Percentiles rank a stretch among this genome's conserved stretches.
Conservation (phyloP, 1,140 invertebrate species). For the Copidosoma floridanum region DNA sequence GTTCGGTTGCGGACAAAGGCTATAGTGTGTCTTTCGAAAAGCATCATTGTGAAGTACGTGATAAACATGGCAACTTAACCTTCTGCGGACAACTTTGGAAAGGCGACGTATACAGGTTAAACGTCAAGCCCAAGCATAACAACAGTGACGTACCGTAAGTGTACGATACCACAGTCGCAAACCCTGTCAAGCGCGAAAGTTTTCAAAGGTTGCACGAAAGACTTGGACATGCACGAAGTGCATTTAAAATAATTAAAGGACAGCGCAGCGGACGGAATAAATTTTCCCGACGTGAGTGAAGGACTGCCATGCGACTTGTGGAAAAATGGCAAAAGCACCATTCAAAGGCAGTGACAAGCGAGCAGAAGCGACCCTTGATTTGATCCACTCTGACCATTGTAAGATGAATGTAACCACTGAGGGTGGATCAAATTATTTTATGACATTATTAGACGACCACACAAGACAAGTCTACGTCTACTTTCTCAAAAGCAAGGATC, state of each 20-base stretch:
- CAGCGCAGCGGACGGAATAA: neutral
- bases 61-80: neutral
- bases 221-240: too few relatives aligned
- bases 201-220: too few relatives aligned
- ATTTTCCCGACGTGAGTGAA: too few relatives aligned
- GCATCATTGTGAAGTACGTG: neutral
- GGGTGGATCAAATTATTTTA: too few relatives aligned
- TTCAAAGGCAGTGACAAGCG: constrained; percentile 18
- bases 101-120: too few relatives aligned
- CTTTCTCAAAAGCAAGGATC: constrained; percentile 44
- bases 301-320: too few relatives aligned
- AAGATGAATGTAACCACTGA: constrained; percentile 31
- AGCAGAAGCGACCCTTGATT: constrained; percentile 22
- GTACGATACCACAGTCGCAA: too few relatives aligned
- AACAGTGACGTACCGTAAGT: too few relatives aligned
- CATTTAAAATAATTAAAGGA: neutral
- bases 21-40: neutral
- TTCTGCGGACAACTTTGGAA: too few relatives aligned
- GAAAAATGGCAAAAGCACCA: neutral
- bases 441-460: constrained; percentile 46
- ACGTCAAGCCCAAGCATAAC: too few relatives aligned
- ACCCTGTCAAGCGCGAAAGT: too few relatives aligned
- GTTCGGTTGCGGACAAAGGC: neutral
- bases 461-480: constrained; percentile 37
- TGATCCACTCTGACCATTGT: constrained; percentile 39